phyloP scores from a whole-genome alignment of 2,888 invertebrate genomes.

The Dolichopus griseipennis region DNA sequence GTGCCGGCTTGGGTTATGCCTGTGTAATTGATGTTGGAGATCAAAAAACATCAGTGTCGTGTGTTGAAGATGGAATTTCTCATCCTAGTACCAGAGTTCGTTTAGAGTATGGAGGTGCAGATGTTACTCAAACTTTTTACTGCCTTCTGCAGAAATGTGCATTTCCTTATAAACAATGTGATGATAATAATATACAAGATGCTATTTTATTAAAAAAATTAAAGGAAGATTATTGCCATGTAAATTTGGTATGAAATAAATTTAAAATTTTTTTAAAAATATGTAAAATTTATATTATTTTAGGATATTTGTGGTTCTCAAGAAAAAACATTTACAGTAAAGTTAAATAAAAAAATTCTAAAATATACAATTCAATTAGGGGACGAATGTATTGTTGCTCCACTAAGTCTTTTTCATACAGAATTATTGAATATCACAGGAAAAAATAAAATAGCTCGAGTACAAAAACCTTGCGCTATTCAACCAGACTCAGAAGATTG shows the following conservation, averaged over 20 bases:
- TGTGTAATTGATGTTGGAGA: constrained; percentile 94
- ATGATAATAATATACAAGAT: constrained; percentile 64
- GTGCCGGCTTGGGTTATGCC: constrained; percentile 73
- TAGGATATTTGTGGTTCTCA: constrained; percentile 78
- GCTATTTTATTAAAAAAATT: constrained; percentile 70
- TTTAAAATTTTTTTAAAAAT: background rate
- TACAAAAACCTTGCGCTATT: constrained; percentile 59
- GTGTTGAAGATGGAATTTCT: constrained; percentile 93
- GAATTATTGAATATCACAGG: constrained; percentile 81
- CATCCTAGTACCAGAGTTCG: constrained; percentile 74
- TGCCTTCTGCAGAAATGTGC: constrained; percentile 84
- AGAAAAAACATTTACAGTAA: constrained; percentile 68
- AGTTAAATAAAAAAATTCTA: constrained; percentile 58
- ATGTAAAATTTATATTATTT: constrained; percentile 12
- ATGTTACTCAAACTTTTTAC: constrained; percentile 80
- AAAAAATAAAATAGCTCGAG: constrained; percentile 55
- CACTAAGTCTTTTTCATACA: constrained; percentile 77
- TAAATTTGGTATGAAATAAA: constrained; percentile 55
- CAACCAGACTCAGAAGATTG: constrained; percentile 81
- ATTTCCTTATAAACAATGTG: constrained; percentile 79
- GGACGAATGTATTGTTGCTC: constrained; percentile 88
- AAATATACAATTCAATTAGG: constrained; percentile 71
- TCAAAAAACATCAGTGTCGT: constrained; percentile 90
- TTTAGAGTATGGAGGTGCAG: constrained; percentile 84
- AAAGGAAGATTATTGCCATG: constrained; percentile 85